Evolutionary conservation across 1,140 invertebrate species (phyloP).

Genomic region (Hesperophylax magnus): DNA sequence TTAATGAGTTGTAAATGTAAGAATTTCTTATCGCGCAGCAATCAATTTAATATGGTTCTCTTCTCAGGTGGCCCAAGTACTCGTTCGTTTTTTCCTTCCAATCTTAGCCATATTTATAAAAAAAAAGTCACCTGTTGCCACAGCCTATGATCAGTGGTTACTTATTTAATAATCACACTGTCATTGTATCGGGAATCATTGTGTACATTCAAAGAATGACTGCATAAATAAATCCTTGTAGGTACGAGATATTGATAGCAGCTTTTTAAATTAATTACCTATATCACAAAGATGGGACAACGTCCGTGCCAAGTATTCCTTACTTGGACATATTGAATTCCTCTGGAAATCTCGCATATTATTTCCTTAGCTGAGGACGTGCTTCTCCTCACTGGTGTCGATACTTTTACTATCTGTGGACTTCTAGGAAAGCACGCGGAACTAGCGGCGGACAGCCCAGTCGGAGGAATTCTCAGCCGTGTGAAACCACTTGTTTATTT

Average conservation of each 20-base stretch:
- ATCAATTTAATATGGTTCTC: too few relatives aligned
- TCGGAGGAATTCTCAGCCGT: not conserved
- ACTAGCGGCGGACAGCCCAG: not conserved
- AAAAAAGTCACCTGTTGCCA: too few relatives aligned
- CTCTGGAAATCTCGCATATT: constrained; percentile 9
- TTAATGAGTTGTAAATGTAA: too few relatives aligned
- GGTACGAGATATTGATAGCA: not conserved
- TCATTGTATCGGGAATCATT: too few relatives aligned
- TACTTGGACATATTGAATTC: constrained; percentile 31
- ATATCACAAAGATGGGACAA: constrained; percentile 24
- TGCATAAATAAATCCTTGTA: too few relatives aligned
- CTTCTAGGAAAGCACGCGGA: not conserved
- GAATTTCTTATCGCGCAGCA: too few relatives aligned
- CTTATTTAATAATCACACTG: too few relatives aligned
- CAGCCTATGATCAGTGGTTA: too few relatives aligned
- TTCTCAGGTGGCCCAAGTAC: too few relatives aligned
- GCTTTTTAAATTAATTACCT: not conserved
- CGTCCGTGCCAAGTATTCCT: not conserved
- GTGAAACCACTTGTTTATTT: not conserved
- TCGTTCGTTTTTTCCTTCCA: too few relatives aligned
- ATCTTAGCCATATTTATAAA: too few relatives aligned
- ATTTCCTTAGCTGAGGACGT: constrained; percentile 18
- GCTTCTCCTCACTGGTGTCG: constrained; percentile 12
- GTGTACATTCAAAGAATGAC: too few relatives aligned
- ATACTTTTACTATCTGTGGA: constrained; percentile 24